Evolutionary conservation across 2,797 vertebrate genomes (phyloP).

Genomic region (Alcedo atthis): DNA sequence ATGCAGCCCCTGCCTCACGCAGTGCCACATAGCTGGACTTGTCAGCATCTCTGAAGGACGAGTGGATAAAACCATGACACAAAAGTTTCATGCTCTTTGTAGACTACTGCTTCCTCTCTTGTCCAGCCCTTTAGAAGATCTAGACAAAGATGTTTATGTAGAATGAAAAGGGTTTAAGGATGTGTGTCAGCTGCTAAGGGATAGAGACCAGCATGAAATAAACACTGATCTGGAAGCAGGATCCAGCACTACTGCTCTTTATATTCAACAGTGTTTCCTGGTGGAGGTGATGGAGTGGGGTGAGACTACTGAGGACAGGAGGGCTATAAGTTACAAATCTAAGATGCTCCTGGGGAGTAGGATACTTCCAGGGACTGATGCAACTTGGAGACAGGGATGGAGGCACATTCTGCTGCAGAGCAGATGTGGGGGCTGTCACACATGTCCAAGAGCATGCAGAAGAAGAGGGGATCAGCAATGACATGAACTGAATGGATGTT

Average conservation of each 20-base stretch:
- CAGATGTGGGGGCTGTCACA: not conserved
- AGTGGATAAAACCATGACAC: not conserved
- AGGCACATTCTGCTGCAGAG: not conserved
- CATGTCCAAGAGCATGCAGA: not conserved
- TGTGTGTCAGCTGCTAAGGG: not conserved
- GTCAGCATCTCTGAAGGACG: accelerated
- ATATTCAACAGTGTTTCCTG: not conserved
- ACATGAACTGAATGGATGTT: not conserved
- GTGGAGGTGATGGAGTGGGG: not conserved
- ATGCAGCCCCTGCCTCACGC: not conserved
- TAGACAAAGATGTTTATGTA: conserved; percentile 22
- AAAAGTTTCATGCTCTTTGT: not conserved
- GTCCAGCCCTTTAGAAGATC: not conserved
- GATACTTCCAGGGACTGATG: not conserved
- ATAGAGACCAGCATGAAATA: not conserved
- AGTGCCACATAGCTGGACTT: accelerated
- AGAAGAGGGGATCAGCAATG: not conserved
- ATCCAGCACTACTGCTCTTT: not conserved
- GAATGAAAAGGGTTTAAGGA: conserved; percentile 28
- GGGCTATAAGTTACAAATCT: not conserved
- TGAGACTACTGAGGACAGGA: not conserved
- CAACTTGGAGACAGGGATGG: not conserved
- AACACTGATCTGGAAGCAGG: not conserved
- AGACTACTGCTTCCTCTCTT: conserved; percentile 10
- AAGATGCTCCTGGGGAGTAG: not conserved